Base-by-base conservation (phyloP, 2,113 vertebrate genomes). In the Phrynosoma platyrhinos region DNA sequence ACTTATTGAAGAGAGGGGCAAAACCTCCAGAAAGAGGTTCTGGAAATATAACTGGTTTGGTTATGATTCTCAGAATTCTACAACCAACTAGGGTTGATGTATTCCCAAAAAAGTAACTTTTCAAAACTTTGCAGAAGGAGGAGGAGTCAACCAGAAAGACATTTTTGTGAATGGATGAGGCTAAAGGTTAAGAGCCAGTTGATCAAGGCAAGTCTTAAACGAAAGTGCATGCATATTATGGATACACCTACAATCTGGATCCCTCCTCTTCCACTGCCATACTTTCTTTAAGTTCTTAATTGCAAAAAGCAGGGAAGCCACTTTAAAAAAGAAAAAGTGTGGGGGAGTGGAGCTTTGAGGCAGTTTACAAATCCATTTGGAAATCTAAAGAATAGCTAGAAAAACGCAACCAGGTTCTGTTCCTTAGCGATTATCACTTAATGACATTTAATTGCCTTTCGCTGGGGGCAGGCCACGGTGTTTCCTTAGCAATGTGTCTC, bases 371-470 rank as follows among this genome's bases (percentile, higher is more conserved):
- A 23, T 74, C 79, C 53, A 88, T 20, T 27, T 76, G 20, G 69
- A 76, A 66, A 82, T 32, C 7, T 58, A 87, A 81, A 79, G 52
- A 27, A 69, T 53, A 23, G 14, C 27, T 80, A 30, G 30, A 25
- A 87, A 68, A 71, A 79, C 21, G 72, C 62, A 77, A 77, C 20
- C 58, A 77, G 52, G 40, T 77, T 68, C 74, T 69, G 40, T 25
- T 55, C 32, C n/a, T 30, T 72, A 83, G 81, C 87, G 69, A 72
- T 62, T 69, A 47, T 69, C 81, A 78, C 58, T 78, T 88, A 88
- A 83, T 88, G 62, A 78, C 36, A 68, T 68, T 69, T 88, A 88
- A 88, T 83, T 88, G 74, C 47, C 42, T 74, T 64, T 25, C 62
- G 40, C 16, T 78, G 62, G 79, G 47, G 64, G 21, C 69, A 36